A percentile compares a stretch with the other conserved stretches of the same genome.
phyloP scores from a whole-genome alignment of 2,797 vertebrate genomes.

The Platyrinchus mystaceus region DNA sequence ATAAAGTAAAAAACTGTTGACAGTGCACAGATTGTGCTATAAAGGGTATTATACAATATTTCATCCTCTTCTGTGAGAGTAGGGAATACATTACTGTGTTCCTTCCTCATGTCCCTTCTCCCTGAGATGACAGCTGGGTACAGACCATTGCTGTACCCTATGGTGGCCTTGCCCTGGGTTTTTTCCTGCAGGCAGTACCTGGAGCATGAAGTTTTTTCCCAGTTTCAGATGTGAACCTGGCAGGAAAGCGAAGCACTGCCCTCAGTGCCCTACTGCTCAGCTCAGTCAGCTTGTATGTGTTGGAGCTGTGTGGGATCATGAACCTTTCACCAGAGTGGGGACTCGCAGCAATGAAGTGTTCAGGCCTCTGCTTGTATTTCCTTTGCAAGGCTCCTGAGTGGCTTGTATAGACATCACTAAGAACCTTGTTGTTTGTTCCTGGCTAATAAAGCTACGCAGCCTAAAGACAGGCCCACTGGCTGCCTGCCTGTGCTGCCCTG shows the following conservation, averaged over 20 bases:
- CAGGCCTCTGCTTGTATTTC: neutral
- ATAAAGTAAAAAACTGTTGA: neutral
- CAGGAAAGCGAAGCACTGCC: neutral
- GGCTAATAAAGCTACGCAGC: neutral
- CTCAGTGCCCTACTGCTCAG: neutral
- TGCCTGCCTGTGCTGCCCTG: neutral
- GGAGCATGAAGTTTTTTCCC: neutral
- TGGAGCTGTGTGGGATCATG: accelerated
- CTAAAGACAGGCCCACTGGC: neutral
- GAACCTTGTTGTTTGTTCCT: neutral
- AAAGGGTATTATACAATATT: neutral
- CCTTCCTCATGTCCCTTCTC: neutral
- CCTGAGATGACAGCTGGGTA: neutral
- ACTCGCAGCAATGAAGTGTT: neutral
- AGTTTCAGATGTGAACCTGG: neutral
- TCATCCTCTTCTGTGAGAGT: neutral
- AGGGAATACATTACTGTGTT: neutral
- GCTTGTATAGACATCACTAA: neutral
- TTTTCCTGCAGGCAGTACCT: neutral
- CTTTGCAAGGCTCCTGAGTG: neutral
- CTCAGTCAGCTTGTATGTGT: accelerated
- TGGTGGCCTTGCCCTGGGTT: neutral
- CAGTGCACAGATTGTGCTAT: neutral
- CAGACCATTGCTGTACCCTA: neutral
- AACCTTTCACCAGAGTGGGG: accelerated